Evolutionary conservation across 53 echinoderm and acorn worm species (phyloP).

Genomic region (Echinarachnius parma): DNA sequence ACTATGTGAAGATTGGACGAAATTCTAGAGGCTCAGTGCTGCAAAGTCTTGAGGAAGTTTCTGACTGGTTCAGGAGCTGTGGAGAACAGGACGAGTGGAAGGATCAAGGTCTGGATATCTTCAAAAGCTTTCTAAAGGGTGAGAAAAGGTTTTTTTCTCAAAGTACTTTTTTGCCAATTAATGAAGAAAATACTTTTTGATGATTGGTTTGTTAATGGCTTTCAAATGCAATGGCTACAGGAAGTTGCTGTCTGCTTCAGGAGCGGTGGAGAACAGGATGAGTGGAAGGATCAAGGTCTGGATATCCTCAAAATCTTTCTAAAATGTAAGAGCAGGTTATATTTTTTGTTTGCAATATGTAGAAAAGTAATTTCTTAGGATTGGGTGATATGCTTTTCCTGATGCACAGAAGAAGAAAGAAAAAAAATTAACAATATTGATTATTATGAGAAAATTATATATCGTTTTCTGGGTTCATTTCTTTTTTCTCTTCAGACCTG

Average conservation of each 20-base stretch:
- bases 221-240: too few relatives aligned
- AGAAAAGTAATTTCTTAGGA: too few relatives aligned
- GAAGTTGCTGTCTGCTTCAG: too few relatives aligned
- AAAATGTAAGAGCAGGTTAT: too few relatives aligned
- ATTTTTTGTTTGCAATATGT: too few relatives aligned
- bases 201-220: background rate
- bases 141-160: background rate
- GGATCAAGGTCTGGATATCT: background rate
- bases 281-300: too few relatives aligned
- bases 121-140: conserved; percentile 9
- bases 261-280: too few relatives aligned
- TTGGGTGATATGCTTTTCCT: too few relatives aligned
- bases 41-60: conserved; percentile 6
- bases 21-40: background rate
- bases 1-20: conserved; percentile 17
- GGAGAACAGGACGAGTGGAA: background rate
- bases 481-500: conserved; percentile 33
- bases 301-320: too few relatives aligned
- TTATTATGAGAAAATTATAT: too few relatives aligned
- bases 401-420: background rate
- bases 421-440: too few relatives aligned
- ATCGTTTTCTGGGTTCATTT: too few relatives aligned
- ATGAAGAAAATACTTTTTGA: background rate
- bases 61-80: conserved; percentile 13
- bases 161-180: background rate